Conservation (phyloP, 1,140 invertebrate species). For the Drosophila tristis region DNA sequence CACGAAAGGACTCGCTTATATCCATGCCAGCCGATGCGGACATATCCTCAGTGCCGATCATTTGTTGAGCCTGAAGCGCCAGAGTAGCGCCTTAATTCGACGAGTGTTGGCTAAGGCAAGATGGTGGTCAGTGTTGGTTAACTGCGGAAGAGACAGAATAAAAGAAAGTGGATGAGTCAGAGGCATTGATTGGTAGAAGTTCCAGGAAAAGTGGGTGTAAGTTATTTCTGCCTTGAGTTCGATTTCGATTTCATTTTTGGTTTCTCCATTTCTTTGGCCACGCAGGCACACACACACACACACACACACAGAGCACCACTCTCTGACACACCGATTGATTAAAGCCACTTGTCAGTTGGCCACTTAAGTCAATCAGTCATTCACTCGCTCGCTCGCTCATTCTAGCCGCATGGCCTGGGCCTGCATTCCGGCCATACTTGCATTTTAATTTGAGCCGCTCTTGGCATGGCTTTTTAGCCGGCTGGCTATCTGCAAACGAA, state of each 20-base stretch:
- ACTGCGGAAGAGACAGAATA: background rate
- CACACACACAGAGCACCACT: slow-evolving; percentile 22
- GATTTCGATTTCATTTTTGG: slow-evolving; percentile 36
- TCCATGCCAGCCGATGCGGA: slow-evolving; percentile 87
- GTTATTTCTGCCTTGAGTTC: background rate
- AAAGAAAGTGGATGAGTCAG: background rate
- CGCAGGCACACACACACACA: background rate
- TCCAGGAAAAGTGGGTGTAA: no score
- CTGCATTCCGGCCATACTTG: slow-evolving; percentile 81
- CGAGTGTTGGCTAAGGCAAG: slow-evolving; percentile 2
- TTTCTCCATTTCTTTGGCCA: slow-evolving; percentile 31
- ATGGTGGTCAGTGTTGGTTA: background rate
- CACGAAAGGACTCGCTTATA: slow-evolving; percentile 91
- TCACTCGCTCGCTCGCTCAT: slow-evolving; percentile 59
- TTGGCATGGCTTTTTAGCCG: slow-evolving; percentile 24
- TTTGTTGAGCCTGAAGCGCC: slow-evolving; percentile 72
- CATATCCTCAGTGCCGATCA: slow-evolving; percentile 84
- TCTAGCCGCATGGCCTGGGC: slow-evolving; percentile 49
- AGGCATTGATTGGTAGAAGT: no score
- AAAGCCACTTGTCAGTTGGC: slow-evolving; percentile 74
- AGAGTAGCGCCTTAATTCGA: slow-evolving; percentile 43
- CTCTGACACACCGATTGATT: slow-evolving; percentile 63
- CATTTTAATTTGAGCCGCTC: slow-evolving; percentile 76
- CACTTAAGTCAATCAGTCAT: slow-evolving; percentile 80
- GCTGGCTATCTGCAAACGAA: slow-evolving; percentile 78